Evolutionary conservation across 2,113 vertebrate genomes (phyloP).

Genomic region (Phrynosoma blainvillii): DNA sequence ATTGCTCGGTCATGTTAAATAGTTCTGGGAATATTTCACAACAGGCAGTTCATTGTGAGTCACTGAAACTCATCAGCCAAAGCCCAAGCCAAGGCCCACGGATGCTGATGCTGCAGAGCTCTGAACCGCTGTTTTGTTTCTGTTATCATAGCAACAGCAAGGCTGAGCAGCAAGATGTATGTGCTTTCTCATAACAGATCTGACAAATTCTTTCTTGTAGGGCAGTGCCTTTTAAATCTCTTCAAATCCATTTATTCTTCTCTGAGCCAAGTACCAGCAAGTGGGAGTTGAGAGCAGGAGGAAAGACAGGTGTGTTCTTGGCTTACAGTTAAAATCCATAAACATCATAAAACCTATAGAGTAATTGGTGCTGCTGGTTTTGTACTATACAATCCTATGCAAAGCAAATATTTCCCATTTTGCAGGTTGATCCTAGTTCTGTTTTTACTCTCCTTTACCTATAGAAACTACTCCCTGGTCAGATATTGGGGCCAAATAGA

Average conservation of each 20-base stretch:
- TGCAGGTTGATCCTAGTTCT: neutral
- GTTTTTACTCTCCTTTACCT: neutral
- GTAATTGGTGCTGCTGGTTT: neutral
- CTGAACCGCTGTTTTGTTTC: slow-evolving; percentile 28
- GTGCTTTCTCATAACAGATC: slow-evolving; percentile 1
- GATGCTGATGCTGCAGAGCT: neutral
- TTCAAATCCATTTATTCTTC: neutral
- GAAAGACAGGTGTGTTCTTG: neutral
- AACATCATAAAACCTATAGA: neutral
- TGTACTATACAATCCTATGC: neutral
- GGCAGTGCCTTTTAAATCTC: neutral
- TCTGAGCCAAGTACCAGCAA: neutral
- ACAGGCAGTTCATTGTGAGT: neutral
- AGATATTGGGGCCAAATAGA: neutral
- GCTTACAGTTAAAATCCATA: neutral
- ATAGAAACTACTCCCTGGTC: neutral
- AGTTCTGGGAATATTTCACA: neutral
- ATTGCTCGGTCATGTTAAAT: neutral
- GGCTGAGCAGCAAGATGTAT: neutral
- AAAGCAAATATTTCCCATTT: neutral
- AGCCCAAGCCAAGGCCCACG: neutral
- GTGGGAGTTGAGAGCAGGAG: neutral
- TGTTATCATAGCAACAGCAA: slow-evolving; percentile 32
- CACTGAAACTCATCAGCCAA: slow-evolving; percentile 8
- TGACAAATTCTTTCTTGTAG: neutral